Conservation (phyloP, 2,888 invertebrate genomes). For the Pyrochroa serraticornis region DNA sequence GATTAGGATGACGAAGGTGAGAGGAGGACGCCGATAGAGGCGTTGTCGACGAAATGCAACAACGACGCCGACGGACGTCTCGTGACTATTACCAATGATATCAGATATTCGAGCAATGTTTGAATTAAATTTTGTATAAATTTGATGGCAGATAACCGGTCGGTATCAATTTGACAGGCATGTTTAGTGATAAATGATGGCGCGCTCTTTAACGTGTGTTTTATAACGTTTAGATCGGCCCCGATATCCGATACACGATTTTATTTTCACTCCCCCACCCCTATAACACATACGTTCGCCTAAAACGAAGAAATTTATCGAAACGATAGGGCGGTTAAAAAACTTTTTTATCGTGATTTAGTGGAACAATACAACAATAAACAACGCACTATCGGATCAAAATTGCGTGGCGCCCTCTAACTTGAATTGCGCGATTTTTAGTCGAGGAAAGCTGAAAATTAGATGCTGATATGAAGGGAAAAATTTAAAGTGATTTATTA, state of each 20-base stretch:
- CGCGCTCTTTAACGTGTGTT: slow-evolving; percentile 37
- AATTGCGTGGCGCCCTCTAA: too few species aligned
- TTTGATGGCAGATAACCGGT: slow-evolving; percentile 52
- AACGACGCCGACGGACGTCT: slow-evolving; percentile 28
- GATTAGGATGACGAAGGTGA: background rate
- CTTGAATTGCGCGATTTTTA: too few species aligned
- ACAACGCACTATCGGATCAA: too few species aligned
- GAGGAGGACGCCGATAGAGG: slow-evolving; percentile 9
- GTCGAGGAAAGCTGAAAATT: too few species aligned
- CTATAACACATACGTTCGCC: too few species aligned
- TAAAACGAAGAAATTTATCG: too few species aligned
- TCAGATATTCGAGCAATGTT: slow-evolving; percentile 54
- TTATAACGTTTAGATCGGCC: slow-evolving; percentile 33
- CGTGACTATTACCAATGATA: slow-evolving; percentile 56
- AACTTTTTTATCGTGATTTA: too few species aligned
- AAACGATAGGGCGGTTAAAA: too few species aligned
- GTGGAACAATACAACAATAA: too few species aligned
- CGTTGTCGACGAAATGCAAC: slow-evolving; percentile 12
- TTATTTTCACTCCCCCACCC: slow-evolving; percentile 28
- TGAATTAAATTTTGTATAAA: slow-evolving; percentile 58
- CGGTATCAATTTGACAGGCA: slow-evolving; percentile 52
- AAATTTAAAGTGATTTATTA: too few species aligned
- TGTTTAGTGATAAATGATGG: slow-evolving; percentile 38
- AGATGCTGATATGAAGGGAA: too few species aligned
- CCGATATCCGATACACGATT: slow-evolving; percentile 38